phyloP scores from a whole-genome alignment of 2,797 vertebrate genomes.

The Acomys russatus region DNA sequence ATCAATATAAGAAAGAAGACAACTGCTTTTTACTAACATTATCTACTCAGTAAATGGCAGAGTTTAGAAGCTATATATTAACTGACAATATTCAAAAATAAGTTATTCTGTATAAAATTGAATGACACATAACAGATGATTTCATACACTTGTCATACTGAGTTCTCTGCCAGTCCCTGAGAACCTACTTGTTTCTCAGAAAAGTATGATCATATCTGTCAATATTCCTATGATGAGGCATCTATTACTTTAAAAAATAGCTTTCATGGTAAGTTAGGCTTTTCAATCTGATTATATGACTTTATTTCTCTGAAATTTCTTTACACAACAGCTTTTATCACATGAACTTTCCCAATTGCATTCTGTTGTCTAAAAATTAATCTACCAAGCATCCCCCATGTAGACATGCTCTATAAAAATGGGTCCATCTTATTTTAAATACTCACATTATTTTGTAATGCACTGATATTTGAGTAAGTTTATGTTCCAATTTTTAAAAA shows the following conservation, averaged over 20 bases:
- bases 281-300: not conserved
- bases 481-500: conserved; percentile 43
- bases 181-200: not conserved
- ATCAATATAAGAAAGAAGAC: not conserved
- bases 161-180: not conserved
- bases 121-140: not conserved
- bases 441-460: not conserved
- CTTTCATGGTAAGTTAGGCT: not conserved
- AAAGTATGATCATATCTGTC: not conserved
- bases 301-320: not conserved
- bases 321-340: not conserved
- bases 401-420: not conserved
- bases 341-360: not conserved
- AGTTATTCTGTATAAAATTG: not conserved
- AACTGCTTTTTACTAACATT: not conserved
- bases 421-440: conserved; percentile 39
- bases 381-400: not conserved
- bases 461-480: not conserved
- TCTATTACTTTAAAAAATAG: not conserved
- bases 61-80: not conserved
- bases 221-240: not conserved
- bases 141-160: not conserved
- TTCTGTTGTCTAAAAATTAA: not conserved
- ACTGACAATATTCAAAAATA: not conserved
- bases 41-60: not conserved